Percentiles rank a stretch among this genome's conserved stretches.
phyloP scores from a whole-genome alignment of 2,888 invertebrate species.

The Oscheius sp. region DNA sequence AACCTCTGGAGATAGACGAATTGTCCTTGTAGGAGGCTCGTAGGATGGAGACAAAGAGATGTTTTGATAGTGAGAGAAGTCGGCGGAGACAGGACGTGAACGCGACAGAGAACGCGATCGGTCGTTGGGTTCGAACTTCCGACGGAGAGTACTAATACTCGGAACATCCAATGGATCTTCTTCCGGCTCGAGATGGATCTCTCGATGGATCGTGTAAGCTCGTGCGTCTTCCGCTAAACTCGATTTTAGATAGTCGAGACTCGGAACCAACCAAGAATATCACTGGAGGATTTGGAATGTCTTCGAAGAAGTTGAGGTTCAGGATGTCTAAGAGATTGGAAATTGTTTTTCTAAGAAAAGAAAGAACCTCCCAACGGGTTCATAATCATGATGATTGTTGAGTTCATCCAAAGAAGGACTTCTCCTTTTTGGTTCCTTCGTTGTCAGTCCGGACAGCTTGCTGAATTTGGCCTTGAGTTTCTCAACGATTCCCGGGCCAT shows the following conservation, averaged over 20 bases:
- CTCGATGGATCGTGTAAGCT: conserved; percentile 12
- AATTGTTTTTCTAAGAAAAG: not conserved
- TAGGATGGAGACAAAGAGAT: not conserved
- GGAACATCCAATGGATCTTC: conserved; percentile 10
- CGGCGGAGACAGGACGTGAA: conserved; percentile 14
- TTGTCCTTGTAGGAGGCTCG: not conserved
- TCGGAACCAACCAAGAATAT: conserved; percentile 8
- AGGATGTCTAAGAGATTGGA: not conserved
- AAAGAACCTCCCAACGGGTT: not conserved
- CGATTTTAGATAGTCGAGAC: not conserved
- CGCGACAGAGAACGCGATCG: not conserved
- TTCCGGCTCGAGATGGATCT: not conserved
- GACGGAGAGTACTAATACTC: conserved; percentile 25
- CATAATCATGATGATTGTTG: conserved; percentile 7
- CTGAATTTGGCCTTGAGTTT: conserved; percentile 54
- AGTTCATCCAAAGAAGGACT: conserved; percentile 29
- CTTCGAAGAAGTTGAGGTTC: not conserved
- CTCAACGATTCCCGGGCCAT: conserved; percentile 59
- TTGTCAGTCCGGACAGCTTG: conserved; percentile 37
- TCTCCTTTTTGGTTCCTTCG: conserved; percentile 19
- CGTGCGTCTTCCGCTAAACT: conserved; percentile 11
- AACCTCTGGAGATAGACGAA: not conserved
- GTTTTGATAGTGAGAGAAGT: conserved; percentile 15
- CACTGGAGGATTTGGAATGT: conserved; percentile 26
- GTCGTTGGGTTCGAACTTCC: conserved; percentile 22